Evolutionary conservation across 2,797 vertebrate species (phyloP).

Genomic region (Peromyscus attwateri): DNA sequence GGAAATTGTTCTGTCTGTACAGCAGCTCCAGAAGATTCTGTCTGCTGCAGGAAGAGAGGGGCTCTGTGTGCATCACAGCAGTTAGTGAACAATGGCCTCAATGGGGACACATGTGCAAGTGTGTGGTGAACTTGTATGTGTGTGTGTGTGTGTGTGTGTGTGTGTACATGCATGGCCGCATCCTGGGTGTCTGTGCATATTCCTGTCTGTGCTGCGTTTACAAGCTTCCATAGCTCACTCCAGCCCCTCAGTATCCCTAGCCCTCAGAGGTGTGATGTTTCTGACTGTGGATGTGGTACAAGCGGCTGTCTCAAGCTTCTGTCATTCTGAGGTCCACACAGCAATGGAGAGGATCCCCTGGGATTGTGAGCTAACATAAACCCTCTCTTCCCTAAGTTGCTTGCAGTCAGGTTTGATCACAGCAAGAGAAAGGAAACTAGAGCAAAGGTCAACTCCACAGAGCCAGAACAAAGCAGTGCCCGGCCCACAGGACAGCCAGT

Average conservation of each 20-base stretch:
- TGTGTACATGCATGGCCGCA: background rate
- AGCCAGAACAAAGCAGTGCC: background rate
- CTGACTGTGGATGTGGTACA: background rate
- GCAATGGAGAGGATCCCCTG: background rate
- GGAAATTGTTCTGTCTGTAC: background rate
- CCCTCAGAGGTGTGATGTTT: background rate
- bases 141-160: background rate
- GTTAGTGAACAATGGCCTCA: background rate
- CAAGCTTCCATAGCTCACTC: background rate
- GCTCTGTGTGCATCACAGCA: background rate
- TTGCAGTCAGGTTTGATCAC: background rate
- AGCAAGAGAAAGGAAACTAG: background rate
- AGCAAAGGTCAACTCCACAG: background rate
- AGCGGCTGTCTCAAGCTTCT: background rate
- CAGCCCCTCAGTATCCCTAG: background rate
- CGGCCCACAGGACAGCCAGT: too few species aligned
- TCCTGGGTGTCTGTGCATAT: background rate
- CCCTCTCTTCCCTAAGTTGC: background rate
- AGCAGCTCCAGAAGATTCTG: background rate
- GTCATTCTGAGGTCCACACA: background rate
- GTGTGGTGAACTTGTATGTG: background rate
- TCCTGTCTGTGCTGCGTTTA: background rate
- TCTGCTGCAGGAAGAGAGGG: background rate
- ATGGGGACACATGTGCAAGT: background rate
- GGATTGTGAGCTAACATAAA: background rate